Evolutionary conservation across 2,113 vertebrate genomes (phyloP).

Genomic region (Glaucomys volans): DNA sequence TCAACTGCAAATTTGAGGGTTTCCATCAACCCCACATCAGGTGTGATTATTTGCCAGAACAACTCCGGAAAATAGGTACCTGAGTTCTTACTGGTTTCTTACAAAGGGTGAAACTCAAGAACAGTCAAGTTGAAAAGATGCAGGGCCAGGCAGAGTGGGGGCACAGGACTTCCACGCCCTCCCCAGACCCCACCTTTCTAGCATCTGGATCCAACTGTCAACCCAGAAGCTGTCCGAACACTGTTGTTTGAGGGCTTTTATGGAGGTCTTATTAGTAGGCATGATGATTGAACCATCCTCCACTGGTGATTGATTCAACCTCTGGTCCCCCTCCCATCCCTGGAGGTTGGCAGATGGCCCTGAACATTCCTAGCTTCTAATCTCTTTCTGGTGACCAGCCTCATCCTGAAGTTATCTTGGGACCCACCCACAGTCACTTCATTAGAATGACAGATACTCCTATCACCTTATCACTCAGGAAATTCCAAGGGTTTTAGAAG

Average conservation of each 20-base stretch:
- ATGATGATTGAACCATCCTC: neutral
- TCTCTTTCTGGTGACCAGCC: neutral
- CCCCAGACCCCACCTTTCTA: fast-evolving
- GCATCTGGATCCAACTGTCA: too few relatives aligned
- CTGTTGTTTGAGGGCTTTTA: neutral
- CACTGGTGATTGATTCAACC: neutral
- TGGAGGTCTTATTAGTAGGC: neutral
- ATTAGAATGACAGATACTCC: too few relatives aligned
- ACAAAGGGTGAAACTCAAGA: neutral
- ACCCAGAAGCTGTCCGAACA: neutral
- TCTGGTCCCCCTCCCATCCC: neutral
- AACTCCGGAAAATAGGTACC: neutral
- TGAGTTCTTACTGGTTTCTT: neutral
- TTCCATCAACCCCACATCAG: too few relatives aligned
- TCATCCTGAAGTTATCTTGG: too few relatives aligned
- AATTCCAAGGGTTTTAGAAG: too few relatives aligned
- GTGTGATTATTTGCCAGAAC: neutral
- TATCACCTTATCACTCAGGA: too few relatives aligned
- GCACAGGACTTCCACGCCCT: neutral
- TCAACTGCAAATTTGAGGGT: neutral
- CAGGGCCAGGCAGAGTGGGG: fast-evolving
- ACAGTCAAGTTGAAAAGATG: neutral
- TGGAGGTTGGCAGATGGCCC: neutral
- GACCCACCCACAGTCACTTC: too few relatives aligned
- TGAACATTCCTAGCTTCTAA: neutral